phyloP scores from a whole-genome alignment of 2,888 invertebrate genomes.

The Coenonympha glycerion region DNA sequence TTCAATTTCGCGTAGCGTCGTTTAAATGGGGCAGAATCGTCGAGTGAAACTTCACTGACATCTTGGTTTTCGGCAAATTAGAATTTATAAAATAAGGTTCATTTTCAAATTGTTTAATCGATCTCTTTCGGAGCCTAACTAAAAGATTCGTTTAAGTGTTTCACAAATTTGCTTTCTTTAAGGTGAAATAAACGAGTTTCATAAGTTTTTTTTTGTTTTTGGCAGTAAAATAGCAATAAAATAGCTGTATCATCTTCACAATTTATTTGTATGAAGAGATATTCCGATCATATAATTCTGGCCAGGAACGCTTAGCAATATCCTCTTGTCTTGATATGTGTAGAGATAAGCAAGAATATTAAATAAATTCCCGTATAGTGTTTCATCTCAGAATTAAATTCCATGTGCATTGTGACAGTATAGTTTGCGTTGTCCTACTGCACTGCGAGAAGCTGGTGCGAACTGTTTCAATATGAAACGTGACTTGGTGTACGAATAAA shows the following conservation, averaged over 20 bases:
- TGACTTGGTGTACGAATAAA: conserved; percentile 29
- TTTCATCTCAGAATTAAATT: conserved; percentile 24
- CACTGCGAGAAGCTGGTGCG: no score
- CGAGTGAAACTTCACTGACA: conserved; percentile 17
- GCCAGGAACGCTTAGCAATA: no score
- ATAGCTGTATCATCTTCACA: no score
- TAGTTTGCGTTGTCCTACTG: conserved; percentile 29
- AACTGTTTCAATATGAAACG: conserved; percentile 37
- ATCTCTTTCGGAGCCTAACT: background rate
- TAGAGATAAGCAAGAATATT: no score
- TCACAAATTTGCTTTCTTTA: no score
- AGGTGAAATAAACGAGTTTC: no score
- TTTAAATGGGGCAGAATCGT: conserved; percentile 18
- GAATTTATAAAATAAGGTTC: conserved; percentile 9
- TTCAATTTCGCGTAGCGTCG: conserved; percentile 24
- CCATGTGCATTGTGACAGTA: conserved; percentile 28
- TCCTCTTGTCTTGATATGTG: no score
- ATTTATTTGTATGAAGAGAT: no score
- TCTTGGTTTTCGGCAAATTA: conserved; percentile 17
- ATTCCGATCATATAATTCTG: no score
- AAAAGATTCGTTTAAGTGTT: background rate
- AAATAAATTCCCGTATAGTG: conserved; percentile 8
- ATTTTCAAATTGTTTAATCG: background rate
- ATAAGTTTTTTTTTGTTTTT: no score
- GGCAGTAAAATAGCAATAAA: no score